These are phyloP conservation scores for Aphidoletes aphidimyza DNA, from an alignment of 2,888 invertebrate genomes.

Conservation along the genomic window DNA sequence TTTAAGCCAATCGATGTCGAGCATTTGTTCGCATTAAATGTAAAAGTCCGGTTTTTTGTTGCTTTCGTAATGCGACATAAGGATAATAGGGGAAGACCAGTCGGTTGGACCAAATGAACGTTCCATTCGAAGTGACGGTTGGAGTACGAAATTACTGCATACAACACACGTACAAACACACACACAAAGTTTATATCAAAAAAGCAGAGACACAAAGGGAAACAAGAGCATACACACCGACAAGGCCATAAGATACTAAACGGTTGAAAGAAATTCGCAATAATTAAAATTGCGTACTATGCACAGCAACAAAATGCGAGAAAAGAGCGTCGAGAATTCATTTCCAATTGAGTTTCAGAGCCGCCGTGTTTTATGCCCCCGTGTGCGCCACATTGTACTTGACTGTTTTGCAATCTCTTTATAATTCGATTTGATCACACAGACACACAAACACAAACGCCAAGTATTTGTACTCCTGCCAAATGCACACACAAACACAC, in stretches of 20 bases:
- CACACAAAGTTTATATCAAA: too few relatives aligned
- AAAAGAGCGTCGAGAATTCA: background rate
- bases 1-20: constrained; percentile 14
- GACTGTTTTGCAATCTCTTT: constrained; percentile 10
- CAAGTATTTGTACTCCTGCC: background rate
- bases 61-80: background rate
- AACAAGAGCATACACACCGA: background rate
- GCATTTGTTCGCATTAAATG: background rate
- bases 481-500: constrained; percentile 27
- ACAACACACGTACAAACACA: too few relatives aligned
- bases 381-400: constrained; percentile 31
- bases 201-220: too few relatives aligned
- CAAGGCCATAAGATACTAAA: constrained; percentile 22
- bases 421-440: background rate
- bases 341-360: too few relatives aligned
- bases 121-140: background rate
- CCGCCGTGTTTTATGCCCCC: too few relatives aligned
- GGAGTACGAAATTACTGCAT: too few relatives aligned
- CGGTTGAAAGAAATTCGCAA: constrained; percentile 29
- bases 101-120: background rate
- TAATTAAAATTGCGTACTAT: constrained; percentile 48
- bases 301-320: background rate
- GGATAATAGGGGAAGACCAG: constrained; percentile 41
- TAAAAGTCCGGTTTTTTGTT: background rate
- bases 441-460: too few relatives aligned